Evolutionary conservation across 2,888 invertebrate genomes (phyloP).

Genomic region (Eupithecia subumbrata): DNA sequence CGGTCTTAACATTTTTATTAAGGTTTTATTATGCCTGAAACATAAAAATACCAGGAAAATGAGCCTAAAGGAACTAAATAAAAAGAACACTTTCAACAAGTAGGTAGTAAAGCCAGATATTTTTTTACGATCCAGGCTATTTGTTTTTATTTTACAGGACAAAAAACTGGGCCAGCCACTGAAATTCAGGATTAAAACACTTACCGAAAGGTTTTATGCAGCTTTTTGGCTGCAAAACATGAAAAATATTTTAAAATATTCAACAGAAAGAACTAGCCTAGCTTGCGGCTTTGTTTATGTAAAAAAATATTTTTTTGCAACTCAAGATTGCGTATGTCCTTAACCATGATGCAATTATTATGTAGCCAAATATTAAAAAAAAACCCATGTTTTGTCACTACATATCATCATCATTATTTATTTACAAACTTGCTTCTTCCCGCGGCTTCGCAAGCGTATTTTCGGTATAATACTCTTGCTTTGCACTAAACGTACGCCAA

Average conservation of each 20-base stretch:
- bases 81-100: conserved; percentile 12
- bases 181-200: conserved; percentile 2
- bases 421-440: too few relatives aligned
- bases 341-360: too few relatives aligned
- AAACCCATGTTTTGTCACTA: too few relatives aligned
- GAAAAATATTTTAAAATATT: not conserved
- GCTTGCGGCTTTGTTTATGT: not conserved
- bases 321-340: too few relatives aligned
- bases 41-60: conserved; percentile 12
- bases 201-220: conserved; percentile 1
- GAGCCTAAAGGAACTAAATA: conserved; percentile 7
- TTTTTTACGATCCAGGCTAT: conserved; percentile 4
- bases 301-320: too few relatives aligned
- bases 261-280: not conserved
- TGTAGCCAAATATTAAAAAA: too few relatives aligned
- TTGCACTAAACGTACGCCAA: too few relatives aligned
- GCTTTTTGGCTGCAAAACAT: not conserved
- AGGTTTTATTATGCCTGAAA: conserved; percentile 7
- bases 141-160: conserved; percentile 10
- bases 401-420: too few relatives aligned
- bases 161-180: not conserved
- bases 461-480: too few relatives aligned
- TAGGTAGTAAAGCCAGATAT: conserved; percentile 13
- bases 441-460: too few relatives aligned
- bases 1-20: conserved; percentile 14